These are phyloP conservation scores for Marmota flaviventris DNA, from an alignment of 2,113 vertebrate genomes.

Conservation along the genomic window DNA sequence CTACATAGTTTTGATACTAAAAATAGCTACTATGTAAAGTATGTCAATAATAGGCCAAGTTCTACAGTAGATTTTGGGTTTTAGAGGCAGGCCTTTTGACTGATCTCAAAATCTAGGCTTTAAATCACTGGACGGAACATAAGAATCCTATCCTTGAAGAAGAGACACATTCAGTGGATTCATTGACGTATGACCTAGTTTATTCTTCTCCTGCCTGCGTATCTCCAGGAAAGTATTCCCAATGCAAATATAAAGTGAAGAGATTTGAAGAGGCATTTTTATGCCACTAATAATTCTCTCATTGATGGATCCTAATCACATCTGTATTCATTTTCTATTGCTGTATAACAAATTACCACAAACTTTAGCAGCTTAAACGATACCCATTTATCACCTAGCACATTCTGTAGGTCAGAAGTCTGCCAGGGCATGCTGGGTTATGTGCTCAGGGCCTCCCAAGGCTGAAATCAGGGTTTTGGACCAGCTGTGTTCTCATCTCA, in stretches of 20 bases:
- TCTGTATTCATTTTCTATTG: not conserved
- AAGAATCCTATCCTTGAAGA: not conserved
- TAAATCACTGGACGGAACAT: not conserved
- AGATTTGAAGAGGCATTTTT: slow-evolving; percentile 16
- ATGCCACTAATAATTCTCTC: slow-evolving; percentile 7
- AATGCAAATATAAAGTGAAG: not conserved
- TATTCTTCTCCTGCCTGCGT: not conserved
- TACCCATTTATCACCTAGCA: not conserved
- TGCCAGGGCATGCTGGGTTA: not conserved
- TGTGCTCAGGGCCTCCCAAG: not conserved
- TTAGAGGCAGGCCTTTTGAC: not conserved
- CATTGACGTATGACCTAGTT: not conserved
- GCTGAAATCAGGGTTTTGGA: not conserved
- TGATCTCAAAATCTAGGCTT: not conserved
- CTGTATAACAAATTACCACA: not conserved
- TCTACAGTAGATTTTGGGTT: not conserved
- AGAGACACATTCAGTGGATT: not conserved
- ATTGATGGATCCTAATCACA: not conserved
- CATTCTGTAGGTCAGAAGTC: not conserved
- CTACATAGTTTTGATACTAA: not conserved
- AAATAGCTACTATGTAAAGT: not conserved
- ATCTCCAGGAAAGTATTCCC: slow-evolving; percentile 7
- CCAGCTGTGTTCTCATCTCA: not conserved
- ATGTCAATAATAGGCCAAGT: too few species aligned
- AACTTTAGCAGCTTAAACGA: not conserved